Conservation (phyloP, 1,140 invertebrate species). For the Diachasma alloeum region DNA sequence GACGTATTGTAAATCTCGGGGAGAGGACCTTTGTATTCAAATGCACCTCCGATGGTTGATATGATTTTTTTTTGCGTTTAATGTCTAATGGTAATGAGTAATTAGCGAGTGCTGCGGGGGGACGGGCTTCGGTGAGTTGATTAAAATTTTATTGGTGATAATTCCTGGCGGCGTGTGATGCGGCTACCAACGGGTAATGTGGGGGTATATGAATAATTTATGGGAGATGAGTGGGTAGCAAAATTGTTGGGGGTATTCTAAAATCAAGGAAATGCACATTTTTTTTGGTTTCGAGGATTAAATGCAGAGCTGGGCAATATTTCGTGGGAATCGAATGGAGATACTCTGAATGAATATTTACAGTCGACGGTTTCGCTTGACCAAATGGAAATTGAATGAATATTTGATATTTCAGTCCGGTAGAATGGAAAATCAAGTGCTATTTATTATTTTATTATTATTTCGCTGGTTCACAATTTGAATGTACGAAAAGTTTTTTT, state of each 20-base stretch:
- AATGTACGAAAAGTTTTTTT: no score
- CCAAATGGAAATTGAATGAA: no score
- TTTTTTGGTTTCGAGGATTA: no score
- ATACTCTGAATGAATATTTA: no score
- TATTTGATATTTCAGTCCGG: no score
- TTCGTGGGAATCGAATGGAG: no score
- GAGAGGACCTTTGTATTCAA: background rate
- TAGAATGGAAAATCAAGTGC: no score
- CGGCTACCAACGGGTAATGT: conserved; percentile 1
- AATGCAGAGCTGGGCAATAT: no score
- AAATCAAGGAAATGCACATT: background rate
- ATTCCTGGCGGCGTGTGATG: conserved; percentile 33
- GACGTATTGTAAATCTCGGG: conserved; percentile 36
- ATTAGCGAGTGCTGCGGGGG: background rate
- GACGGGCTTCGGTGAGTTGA: conserved; percentile 39
- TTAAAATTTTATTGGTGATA: conserved; percentile 52
- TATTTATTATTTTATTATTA: no score
- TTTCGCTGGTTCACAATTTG: no score
- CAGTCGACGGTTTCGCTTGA: no score
- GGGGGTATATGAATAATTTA: background rate
- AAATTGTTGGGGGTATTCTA: background rate
- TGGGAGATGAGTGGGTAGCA: background rate
- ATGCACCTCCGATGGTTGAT: background rate
- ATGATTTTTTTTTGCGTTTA: background rate
- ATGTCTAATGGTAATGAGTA: background rate